A percentile compares a stretch with the other conserved stretches of the same genome.
phyloP scores from a whole-genome alignment of 1,140 invertebrate genomes.

The Trachymyrmex septentrionalis region DNA sequence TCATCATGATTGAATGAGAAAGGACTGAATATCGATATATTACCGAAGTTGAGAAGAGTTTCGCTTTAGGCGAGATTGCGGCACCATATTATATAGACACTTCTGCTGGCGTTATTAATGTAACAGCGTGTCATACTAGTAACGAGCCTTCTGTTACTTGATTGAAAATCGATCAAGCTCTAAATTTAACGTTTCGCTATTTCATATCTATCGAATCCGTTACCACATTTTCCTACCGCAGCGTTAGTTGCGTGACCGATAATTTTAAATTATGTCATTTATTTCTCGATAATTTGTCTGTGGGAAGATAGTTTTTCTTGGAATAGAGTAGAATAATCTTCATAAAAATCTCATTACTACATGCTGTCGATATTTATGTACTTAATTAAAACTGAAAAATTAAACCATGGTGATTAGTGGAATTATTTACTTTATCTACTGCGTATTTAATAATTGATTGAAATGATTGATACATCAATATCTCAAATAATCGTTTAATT shows the following conservation, averaged over 20 bases:
- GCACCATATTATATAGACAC: background rate
- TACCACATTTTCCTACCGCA: background rate
- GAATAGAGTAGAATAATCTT: background rate
- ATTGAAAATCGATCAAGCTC: conserved; percentile 49
- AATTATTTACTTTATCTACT: background rate
- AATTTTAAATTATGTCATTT: conserved; percentile 28
- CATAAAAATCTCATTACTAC: background rate
- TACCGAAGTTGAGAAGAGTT: background rate
- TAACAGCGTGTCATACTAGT: background rate
- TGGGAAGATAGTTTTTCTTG: background rate
- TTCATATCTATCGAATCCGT: conserved; percentile 12
- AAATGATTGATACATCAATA: background rate
- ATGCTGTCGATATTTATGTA: background rate
- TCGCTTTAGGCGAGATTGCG: conserved; percentile 9
- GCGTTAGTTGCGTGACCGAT: background rate
- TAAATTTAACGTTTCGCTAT: conserved; percentile 43
- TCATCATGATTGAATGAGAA: background rate
- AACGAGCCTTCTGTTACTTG: conserved; percentile 5
- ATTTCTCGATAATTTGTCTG: background rate
- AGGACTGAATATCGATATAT: background rate
- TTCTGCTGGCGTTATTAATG: conserved; percentile 37
- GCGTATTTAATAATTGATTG: background rate
- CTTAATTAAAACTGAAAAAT: conserved; percentile 27
- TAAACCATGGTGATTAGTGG: background rate
- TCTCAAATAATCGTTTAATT: conserved; percentile 15